Evolutionary conservation across 2,797 vertebrate genomes (phyloP).

Genomic region (Sternotherus odoratus): DNA sequence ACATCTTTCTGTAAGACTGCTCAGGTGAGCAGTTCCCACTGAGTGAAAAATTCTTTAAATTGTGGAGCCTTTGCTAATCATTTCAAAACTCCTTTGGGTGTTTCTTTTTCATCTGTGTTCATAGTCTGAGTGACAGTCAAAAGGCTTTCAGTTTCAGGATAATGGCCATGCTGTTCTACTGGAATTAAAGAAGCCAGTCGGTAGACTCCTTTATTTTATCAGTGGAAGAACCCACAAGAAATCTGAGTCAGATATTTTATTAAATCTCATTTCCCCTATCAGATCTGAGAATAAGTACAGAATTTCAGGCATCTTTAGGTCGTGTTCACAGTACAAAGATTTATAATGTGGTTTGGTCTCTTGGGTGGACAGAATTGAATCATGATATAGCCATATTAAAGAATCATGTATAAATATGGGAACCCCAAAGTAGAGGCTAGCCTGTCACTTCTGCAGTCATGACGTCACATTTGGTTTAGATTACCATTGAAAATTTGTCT

Average conservation of each 20-base stretch:
- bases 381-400: slow-evolving; percentile 1
- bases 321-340: neutral
- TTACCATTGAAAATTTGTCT: slow-evolving; percentile 1
- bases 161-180: slow-evolving; percentile 44
- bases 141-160: slow-evolving; percentile 44
- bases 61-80: neutral
- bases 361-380: neutral
- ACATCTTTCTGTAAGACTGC: slow-evolving; percentile 8
- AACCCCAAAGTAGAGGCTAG: fast-evolving
- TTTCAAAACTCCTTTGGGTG: slow-evolving; percentile 25
- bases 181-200: slow-evolving; percentile 19
- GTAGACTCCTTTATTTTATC: slow-evolving; percentile 36
- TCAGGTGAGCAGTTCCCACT: slow-evolving; percentile 12
- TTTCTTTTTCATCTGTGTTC: slow-evolving; percentile 27
- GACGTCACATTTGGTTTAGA: neutral
- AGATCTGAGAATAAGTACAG: neutral
- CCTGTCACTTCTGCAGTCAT: neutral
- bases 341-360: neutral
- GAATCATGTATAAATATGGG: too few species aligned
- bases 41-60: slow-evolving; percentile 18
- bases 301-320: neutral
- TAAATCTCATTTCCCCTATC: neutral
- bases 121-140: slow-evolving; percentile 11
- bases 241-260: slow-evolving; percentile 9
- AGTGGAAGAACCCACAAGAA: neutral